Base-by-base conservation (phyloP, 2,113 vertebrate species). In the Diglossa brunneiventris region DNA sequence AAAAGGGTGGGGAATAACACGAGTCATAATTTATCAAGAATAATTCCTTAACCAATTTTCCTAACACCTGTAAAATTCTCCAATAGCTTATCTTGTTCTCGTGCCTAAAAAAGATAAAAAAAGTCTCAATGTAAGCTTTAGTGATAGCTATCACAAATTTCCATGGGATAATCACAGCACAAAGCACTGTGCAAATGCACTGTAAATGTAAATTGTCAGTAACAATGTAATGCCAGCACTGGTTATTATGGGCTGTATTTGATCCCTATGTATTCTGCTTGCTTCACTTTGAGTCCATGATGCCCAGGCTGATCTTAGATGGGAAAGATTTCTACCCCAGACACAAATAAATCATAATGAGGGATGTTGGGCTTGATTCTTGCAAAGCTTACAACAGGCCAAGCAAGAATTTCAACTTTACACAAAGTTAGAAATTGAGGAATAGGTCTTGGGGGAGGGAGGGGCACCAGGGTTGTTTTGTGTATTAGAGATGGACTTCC, bases 191-290 rank as follows among this genome's bases (percentile, higher is more conserved):
- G 63, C 92, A 95, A 96, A 94, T 92, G 53, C 78, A 82, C 37
- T 83, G 66, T 61, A 89, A 89, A 74, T 91, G 90, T 84, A 67
- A 95, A 97, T 89, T 90, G 17, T 92, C 14, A 9, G 23, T 76
- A 89, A 91, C 58, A 85, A 75, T 5, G 20, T 87, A 92, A 89
- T 52, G 73, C 50, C 92, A 58, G 78, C 55, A 63, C 42, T 56
- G 69, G 73, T 90, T 97, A 96, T 95, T 96, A 96, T 47, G 79
- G 74, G 24, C 58, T 96, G 18, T 79, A 79, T 86, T 90, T 94
- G 70, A 80, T 94, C 64, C 62, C 35, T 58, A 35, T 90, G 73
- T 33, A 94, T 46, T 78, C 37, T 12, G 9, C 50, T 53, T 82
- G 35, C 82, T 92, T 81, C 58, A 62, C 13, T 59, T 63, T 47